Evolutionary conservation across 2,113 vertebrate genomes (phyloP).

Genomic region (Picathartes gymnocephalus): DNA sequence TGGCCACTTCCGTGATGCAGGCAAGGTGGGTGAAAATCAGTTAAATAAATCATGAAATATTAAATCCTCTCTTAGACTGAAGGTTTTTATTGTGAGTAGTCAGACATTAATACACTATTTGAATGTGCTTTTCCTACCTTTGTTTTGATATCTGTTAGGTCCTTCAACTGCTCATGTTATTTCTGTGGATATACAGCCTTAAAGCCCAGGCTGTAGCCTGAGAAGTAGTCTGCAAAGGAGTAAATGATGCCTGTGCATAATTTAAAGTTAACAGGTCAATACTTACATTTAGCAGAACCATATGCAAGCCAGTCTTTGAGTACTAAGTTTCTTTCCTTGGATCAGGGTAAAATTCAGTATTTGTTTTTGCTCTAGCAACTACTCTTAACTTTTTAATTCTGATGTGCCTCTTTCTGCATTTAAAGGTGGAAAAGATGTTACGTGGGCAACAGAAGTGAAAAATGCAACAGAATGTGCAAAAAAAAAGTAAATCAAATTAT

Average conservation of each 20-base stretch:
- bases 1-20: constrained; percentile 37
- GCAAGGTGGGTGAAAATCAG: constrained; percentile 56
- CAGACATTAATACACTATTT: neutral
- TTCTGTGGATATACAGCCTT: neutral
- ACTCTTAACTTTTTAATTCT: neutral
- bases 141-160: neutral
- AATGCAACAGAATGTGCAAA: neutral
- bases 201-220: neutral
- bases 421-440: neutral
- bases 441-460: neutral
- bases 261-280: neutral
- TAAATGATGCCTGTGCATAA: fast-evolving
- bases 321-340: neutral
- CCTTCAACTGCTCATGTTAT: neutral
- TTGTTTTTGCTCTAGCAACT: neutral
- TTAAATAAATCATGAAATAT: neutral
- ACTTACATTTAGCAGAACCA: neutral
- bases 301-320: neutral
- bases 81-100: neutral
- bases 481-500: neutral
- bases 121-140: neutral
- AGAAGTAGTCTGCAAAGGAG: neutral
- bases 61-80: neutral
- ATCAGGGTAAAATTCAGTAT: neutral
- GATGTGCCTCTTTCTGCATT: neutral